Evolutionary conservation across 2,113 vertebrate genomes (phyloP).

Genomic region (Ancistrus triradiatus): DNA sequence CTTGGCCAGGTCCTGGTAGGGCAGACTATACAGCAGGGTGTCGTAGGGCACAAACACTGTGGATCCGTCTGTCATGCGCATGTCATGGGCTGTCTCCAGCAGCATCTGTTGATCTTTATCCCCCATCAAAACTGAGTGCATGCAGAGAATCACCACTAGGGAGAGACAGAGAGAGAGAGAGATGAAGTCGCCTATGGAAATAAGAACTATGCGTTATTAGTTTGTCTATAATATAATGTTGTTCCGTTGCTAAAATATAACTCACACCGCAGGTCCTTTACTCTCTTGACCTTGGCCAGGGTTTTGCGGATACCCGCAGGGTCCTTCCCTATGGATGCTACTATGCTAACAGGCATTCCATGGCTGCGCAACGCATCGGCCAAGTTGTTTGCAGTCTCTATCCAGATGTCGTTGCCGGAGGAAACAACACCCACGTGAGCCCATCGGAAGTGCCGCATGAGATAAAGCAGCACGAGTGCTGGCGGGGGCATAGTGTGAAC

Average conservation of each 20-base stretch:
- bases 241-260: slow-evolving; percentile 1
- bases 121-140: slow-evolving; percentile 75
- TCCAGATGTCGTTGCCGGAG: slow-evolving; percentile 70
- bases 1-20: slow-evolving; percentile 61
- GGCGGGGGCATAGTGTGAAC: slow-evolving; percentile 66
- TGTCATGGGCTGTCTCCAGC: slow-evolving; percentile 69
- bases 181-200: too few relatives aligned
- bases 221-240: too few relatives aligned
- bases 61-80: slow-evolving; percentile 70
- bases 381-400: slow-evolving; percentile 68
- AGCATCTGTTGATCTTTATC: slow-evolving; percentile 63
- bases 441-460: slow-evolving; percentile 72
- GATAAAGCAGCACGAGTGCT: slow-evolving; percentile 61
- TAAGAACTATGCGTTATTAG: neutral
- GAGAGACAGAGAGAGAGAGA: neutral
- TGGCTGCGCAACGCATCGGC: slow-evolving; percentile 67
- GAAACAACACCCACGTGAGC: slow-evolving; percentile 71
- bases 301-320: slow-evolving; percentile 57
- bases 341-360: slow-evolving; percentile 63
- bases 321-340: slow-evolving; percentile 62
- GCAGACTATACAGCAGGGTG: slow-evolving; percentile 74
- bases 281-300: slow-evolving; percentile 63
- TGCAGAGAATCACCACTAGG: slow-evolving; percentile 74
- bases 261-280: slow-evolving; percentile 63
- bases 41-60: slow-evolving; percentile 74